Percentiles rank a stretch among this genome's conserved stretches.
Conservation (phyloP, 2,888 invertebrate species). For the Mimachlamys varia region DNA sequence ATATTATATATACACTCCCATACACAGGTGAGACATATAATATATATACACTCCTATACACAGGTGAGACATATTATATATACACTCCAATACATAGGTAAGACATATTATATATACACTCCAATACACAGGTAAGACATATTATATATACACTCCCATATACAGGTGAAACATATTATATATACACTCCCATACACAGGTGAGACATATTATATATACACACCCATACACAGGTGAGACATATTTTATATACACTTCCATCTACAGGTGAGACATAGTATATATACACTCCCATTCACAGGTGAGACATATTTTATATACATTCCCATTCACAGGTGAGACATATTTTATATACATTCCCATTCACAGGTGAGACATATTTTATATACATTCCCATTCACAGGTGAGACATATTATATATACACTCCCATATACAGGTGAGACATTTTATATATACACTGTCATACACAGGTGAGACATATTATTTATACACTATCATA, state of each 20-base stretch:
- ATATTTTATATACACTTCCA: background rate
- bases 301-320: no score
- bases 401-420: background rate
- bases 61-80: background rate
- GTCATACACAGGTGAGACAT: background rate
- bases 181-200: background rate
- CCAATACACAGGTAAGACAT: background rate
- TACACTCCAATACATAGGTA: background rate
- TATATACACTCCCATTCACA: background rate
- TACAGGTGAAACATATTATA: background rate
- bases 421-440: background rate
- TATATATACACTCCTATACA: no score
- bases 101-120: background rate
- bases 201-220: no score
- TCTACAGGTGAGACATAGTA: background rate
- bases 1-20: background rate
- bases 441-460: background rate
- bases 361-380: background rate
- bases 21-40: background rate
- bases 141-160: no score
- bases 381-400: no score
- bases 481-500: background rate
- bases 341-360: background rate
- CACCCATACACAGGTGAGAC: no score
- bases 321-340: no score